These are phyloP conservation scores for Conus betulinus DNA, from an alignment of 1,140 invertebrate genomes.

Conservation along the genomic window DNA sequence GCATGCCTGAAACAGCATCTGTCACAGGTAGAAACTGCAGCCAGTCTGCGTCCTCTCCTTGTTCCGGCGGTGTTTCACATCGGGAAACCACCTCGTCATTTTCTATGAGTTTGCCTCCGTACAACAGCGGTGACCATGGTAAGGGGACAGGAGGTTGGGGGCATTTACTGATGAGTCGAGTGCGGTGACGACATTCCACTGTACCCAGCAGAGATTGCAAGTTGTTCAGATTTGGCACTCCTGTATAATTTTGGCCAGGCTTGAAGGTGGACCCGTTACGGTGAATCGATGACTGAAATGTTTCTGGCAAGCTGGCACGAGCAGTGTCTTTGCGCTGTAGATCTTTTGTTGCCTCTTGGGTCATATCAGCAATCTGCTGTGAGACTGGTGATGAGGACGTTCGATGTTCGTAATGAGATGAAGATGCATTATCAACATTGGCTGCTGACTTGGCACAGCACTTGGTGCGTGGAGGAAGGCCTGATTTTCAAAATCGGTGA, in stretches of 20 bases:
- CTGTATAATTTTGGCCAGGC: not conserved
- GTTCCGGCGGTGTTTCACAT: not conserved
- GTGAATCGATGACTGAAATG: not conserved
- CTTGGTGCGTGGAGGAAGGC: too few species aligned
- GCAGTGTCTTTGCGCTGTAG: not conserved
- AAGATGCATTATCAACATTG: too few species aligned
- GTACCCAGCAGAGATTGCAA: not conserved
- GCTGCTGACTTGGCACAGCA: too few species aligned
- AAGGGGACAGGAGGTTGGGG: not conserved
- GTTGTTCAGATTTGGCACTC: not conserved
- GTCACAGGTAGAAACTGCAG: conserved; percentile 11
- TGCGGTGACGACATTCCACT: not conserved
- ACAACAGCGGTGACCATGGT: not conserved
- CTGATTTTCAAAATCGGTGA: too few species aligned
- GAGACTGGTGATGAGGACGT: too few species aligned
- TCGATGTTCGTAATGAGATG: too few species aligned
- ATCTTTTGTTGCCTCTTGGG: too few species aligned
- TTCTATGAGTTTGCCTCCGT: not conserved
- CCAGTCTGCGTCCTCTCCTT: not conserved
- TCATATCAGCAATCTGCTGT: too few species aligned
- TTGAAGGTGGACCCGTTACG: not conserved
- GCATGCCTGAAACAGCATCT: not conserved
- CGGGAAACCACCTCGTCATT: not conserved
- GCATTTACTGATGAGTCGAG: not conserved
- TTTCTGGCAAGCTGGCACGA: not conserved